Conservation (phyloP, 2,888 invertebrate species). For the Stomorhina lunata region DNA sequence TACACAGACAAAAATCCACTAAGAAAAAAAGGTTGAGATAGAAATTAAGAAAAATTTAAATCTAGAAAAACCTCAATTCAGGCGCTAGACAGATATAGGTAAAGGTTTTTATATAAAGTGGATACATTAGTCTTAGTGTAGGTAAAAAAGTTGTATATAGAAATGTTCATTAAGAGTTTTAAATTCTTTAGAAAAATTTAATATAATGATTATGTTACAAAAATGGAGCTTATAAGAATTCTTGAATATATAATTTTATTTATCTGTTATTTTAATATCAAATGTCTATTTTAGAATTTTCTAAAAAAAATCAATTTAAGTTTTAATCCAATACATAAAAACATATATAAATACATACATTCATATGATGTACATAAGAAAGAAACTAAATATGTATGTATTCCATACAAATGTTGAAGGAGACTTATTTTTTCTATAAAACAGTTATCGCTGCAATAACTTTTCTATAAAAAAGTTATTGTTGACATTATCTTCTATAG, state of each 20-base stretch:
- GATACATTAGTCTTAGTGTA: background rate
- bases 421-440: too few species aligned
- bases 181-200: background rate
- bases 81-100: background rate
- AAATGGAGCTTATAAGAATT: too few species aligned
- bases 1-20: background rate
- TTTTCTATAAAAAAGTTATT: too few species aligned
- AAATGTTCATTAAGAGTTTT: too few species aligned
- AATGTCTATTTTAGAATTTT: background rate
- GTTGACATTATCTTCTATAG: too few species aligned
- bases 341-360: background rate
- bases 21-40: constrained; percentile 1
- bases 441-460: too few species aligned
- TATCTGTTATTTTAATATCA: background rate
- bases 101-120: background rate
- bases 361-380: background rate
- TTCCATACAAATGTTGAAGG: too few species aligned
- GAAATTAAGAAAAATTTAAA: too few species aligned
- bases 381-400: too few species aligned
- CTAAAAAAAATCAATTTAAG: background rate
- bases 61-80: constrained; percentile 38
- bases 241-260: background rate
- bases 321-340: background rate
- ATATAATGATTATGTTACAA: constrained; percentile 38
- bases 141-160: too few species aligned